These are phyloP conservation scores for Xyrauchen texanus DNA, from an alignment of 2,113 vertebrate species.

Conservation along the genomic window DNA sequence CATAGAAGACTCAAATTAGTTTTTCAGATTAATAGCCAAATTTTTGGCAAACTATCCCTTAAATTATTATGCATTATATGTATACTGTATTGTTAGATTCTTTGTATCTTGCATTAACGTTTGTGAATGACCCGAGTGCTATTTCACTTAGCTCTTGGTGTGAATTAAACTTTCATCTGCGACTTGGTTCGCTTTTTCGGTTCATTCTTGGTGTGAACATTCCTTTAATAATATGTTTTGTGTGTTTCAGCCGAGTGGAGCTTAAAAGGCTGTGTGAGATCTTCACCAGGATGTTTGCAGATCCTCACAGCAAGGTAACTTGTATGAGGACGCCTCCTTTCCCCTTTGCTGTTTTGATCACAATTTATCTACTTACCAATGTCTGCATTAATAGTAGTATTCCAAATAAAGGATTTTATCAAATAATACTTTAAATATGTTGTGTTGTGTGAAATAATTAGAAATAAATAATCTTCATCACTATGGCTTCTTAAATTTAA, in stretches of 20 bases:
- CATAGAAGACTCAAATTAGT: background rate
- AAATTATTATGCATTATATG: too few relatives aligned
- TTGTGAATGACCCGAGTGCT: too few relatives aligned
- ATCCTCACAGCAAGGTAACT: conserved; percentile 97
- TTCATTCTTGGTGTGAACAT: background rate
- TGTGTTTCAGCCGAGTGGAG: conserved; percentile 86
- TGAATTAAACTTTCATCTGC: background rate
- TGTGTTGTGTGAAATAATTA: conserved; percentile 7
- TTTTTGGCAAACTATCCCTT: background rate
- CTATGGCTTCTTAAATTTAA: background rate
- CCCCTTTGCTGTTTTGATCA: conserved; percentile 1
- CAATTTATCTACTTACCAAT: conserved; percentile 6
- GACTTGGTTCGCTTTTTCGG: background rate
- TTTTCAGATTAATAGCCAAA: background rate
- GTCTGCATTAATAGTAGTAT: background rate
- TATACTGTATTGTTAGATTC: too few relatives aligned
- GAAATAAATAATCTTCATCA: background rate
- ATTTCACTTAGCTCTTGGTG: background rate
- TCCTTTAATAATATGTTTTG: background rate
- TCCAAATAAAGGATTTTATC: background rate
- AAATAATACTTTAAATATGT: background rate
- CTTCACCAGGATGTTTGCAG: conserved; percentile 99
- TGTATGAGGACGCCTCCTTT: background rate
- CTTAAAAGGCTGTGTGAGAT: conserved; percentile 98
- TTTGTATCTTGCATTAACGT: too few relatives aligned